phyloP scores from a whole-genome alignment of 2,888 invertebrate species.

The Syrphus vitripennis region DNA sequence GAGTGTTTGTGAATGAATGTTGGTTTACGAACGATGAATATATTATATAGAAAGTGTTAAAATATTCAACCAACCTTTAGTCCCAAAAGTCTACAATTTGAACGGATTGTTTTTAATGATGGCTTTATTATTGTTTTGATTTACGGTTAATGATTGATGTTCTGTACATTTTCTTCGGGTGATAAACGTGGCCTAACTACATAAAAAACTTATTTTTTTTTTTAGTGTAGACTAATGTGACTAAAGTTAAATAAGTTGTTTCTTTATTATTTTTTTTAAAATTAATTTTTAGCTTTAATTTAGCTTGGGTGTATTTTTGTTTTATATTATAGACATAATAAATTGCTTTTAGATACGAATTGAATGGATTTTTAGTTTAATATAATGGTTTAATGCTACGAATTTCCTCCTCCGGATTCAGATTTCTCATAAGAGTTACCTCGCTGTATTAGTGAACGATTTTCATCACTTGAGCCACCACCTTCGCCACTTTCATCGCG shows the following conservation, averaged over 20 bases:
- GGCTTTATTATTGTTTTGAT: not conserved
- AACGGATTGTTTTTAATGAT: not conserved
- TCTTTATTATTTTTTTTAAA: slow-evolving; percentile 46
- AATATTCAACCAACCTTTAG: slow-evolving; percentile 7
- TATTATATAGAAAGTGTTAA: slow-evolving; percentile 29
- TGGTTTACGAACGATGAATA: slow-evolving; percentile 38
- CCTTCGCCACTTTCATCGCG: slow-evolving; percentile 73
- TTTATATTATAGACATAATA: slow-evolving; percentile 66
- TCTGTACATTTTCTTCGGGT: slow-evolving; percentile 13
- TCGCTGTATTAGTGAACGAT: slow-evolving; percentile 78
- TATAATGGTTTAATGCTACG: slow-evolving; percentile 78
- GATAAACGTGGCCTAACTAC: slow-evolving; percentile 17
- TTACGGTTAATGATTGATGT: not conserved
- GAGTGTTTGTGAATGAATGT: slow-evolving; percentile 34
- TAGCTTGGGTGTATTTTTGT: slow-evolving; percentile 71
- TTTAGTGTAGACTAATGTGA: slow-evolving; percentile 16
- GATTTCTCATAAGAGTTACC: slow-evolving; percentile 76
- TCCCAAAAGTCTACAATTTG: not conserved
- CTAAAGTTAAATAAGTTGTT: slow-evolving; percentile 64
- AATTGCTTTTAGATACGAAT: slow-evolving; percentile 72
- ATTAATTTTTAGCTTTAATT: slow-evolving; percentile 14
- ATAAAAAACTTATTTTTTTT: not conserved
- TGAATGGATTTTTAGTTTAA: slow-evolving; percentile 52
- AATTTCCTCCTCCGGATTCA: slow-evolving; percentile 74
- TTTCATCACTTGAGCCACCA: slow-evolving; percentile 79